Conservation (phyloP, 1,140 invertebrate species). For the Hyphantria cunea region DNA sequence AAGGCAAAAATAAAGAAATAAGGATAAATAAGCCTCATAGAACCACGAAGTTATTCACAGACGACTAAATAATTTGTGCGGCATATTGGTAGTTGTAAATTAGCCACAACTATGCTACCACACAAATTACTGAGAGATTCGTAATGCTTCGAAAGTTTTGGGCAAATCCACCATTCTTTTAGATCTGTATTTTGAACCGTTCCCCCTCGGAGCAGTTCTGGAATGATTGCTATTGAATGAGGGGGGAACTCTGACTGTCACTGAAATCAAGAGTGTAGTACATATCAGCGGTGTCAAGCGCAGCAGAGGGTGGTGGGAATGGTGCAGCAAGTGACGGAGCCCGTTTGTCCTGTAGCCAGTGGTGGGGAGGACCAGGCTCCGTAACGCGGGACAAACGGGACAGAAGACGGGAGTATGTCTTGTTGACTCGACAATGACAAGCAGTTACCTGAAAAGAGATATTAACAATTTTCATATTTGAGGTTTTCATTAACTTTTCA, state of each 20-base stretch:
- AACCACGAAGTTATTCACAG: not conserved
- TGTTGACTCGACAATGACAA: slow-evolving; percentile 88
- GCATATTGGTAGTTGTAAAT: not conserved
- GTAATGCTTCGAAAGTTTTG: too few relatives aligned
- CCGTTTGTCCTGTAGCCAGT: slow-evolving; percentile 78
- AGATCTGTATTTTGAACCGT: slow-evolving; percentile 73
- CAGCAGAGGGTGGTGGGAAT: slow-evolving; percentile 48
- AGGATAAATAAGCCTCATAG: not conserved
- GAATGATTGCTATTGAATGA: slow-evolving; percentile 85
- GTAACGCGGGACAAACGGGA: slow-evolving; percentile 71
- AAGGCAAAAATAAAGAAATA: not conserved
- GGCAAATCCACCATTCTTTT: slow-evolving; percentile 30
- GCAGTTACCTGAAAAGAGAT: slow-evolving; percentile 80
- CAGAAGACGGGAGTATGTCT: slow-evolving; percentile 83
- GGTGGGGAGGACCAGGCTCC: slow-evolving; percentile 66
- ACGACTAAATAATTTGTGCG: not conserved
- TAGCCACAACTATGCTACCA: not conserved
- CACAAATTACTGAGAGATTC: not conserved
- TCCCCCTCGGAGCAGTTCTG: slow-evolving; percentile 71
- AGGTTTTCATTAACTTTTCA: too few relatives aligned
- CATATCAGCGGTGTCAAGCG: slow-evolving; percentile 86
- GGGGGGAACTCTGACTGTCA: slow-evolving; percentile 86
- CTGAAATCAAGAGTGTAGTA: slow-evolving; percentile 88
- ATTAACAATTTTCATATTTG: not conserved
- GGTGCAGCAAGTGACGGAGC: slow-evolving; percentile 44